Percentiles rank a stretch among this genome's conserved stretches.
Evolutionary conservation across 2,888 invertebrate species (phyloP).

Genomic region (Dasysyrphus tricinctus): DNA sequence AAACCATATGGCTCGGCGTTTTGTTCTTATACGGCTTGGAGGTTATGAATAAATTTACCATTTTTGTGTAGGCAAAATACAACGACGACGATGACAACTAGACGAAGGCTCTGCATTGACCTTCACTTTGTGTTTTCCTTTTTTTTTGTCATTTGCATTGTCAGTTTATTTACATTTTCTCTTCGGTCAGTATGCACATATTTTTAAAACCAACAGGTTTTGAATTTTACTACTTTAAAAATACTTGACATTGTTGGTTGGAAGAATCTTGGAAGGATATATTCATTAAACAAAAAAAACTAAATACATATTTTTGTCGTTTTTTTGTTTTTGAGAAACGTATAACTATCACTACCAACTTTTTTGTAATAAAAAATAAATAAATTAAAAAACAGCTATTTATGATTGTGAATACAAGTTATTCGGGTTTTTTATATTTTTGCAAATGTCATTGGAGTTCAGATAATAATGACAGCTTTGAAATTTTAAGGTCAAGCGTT

Average conservation of each 20-base stretch:
- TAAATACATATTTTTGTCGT: neutral
- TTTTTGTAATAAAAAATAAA: neutral
- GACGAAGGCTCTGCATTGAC: slow-evolving; percentile 54
- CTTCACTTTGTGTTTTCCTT: no score
- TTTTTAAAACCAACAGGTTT: slow-evolving; percentile 33
- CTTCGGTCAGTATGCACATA: neutral
- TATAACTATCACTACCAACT: neutral
- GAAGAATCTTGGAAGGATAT: neutral
- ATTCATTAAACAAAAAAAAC: neutral
- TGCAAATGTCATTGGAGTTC: neutral
- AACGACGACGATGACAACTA: neutral
- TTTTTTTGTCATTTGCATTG: slow-evolving; percentile 2
- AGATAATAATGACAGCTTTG: neutral
- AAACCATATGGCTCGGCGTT: slow-evolving; percentile 25
- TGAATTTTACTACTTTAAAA: slow-evolving; percentile 11
- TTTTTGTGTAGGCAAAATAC: slow-evolving; percentile 40
- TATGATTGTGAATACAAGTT: neutral
- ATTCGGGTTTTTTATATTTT: slow-evolving; percentile 13
- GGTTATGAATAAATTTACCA: slow-evolving; percentile 58
- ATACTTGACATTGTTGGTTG: neutral
- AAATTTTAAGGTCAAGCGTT: slow-evolving; percentile 6
- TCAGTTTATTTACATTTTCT: slow-evolving; percentile 12
- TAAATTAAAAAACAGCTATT: neutral
- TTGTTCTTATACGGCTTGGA: slow-evolving; percentile 25
- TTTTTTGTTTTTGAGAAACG: neutral